These are phyloP conservation scores for Neodiprion pinetum DNA, from an alignment of 1,140 invertebrate species.

Conservation along the genomic window DNA sequence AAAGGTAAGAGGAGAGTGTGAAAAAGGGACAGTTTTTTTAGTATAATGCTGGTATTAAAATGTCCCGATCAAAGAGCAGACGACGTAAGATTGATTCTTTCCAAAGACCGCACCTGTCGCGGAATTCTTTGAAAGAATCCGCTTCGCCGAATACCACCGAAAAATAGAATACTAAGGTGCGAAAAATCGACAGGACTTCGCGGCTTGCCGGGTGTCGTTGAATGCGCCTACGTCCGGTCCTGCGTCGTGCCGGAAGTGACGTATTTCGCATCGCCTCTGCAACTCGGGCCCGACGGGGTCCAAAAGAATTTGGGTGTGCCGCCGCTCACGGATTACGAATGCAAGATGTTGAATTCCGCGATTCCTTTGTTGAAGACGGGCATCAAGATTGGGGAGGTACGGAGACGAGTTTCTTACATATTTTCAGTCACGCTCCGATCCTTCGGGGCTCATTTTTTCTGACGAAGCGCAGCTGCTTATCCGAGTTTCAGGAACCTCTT, in stretches of 20 bases:
- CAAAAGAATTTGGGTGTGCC: slow-evolving; percentile 65
- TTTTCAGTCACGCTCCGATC: too few species aligned
- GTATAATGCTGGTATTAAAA: neutral
- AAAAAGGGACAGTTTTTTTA: neutral
- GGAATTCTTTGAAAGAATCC: too few species aligned
- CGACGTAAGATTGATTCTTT: neutral
- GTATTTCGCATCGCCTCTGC: slow-evolving; percentile 55
- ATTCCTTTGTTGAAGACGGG: slow-evolving; percentile 60
- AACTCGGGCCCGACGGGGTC: slow-evolving; percentile 60
- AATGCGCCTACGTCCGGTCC: slow-evolving; percentile 64
- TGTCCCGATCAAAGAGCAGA: neutral
- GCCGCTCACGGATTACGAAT: slow-evolving; percentile 63
- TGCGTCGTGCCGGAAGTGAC: slow-evolving; percentile 52
- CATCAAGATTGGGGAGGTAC: slow-evolving; percentile 61
- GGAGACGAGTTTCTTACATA: neutral
- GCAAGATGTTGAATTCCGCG: slow-evolving; percentile 60
- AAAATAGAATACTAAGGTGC: too few species aligned
- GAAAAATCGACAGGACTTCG: slow-evolving; percentile 55
- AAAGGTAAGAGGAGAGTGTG: slow-evolving; percentile 39
- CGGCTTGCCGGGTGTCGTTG: slow-evolving; percentile 59
- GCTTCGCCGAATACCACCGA: too few species aligned
- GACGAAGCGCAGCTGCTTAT: too few species aligned
- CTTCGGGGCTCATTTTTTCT: too few species aligned
- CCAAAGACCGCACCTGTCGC: too few species aligned
- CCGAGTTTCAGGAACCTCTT: too few species aligned